Conservation (phyloP, 2,888 invertebrate genomes). For the Unio delphinus region DNA sequence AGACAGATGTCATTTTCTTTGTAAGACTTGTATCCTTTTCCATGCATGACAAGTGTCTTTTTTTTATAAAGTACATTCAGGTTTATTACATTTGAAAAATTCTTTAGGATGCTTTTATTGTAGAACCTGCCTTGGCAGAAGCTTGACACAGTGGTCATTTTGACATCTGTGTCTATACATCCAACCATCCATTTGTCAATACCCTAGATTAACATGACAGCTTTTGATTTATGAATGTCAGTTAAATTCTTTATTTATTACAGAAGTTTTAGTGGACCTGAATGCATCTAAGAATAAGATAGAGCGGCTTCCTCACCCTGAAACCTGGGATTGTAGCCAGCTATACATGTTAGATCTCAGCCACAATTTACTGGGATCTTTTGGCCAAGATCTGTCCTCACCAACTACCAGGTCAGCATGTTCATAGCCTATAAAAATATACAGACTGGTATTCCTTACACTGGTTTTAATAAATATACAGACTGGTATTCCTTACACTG, state of each 20-base stretch:
- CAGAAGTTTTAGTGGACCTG: conserved; percentile 50
- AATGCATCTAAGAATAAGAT: conserved; percentile 56
- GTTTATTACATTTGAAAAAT: too few species aligned
- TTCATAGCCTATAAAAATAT: background rate
- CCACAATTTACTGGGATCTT: conserved; percentile 46
- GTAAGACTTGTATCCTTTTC: too few species aligned
- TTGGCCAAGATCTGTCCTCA: conserved; percentile 4
- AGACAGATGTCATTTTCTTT: too few species aligned
- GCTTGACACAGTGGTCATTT: too few species aligned
- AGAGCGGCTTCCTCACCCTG: conserved; percentile 37
- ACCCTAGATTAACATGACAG: too few species aligned
- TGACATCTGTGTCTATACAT: too few species aligned
- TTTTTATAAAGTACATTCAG: too few species aligned
- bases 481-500: background rate
- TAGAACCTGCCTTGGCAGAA: too few species aligned
- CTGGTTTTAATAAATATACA: background rate
- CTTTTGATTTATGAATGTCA: too few species aligned
- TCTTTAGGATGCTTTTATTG: too few species aligned
- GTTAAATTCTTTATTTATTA: conserved; percentile 1
- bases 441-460: background rate
- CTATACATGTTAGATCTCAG: conserved; percentile 50
- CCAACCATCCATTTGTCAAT: too few species aligned
- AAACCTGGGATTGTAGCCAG: conserved; percentile 52
- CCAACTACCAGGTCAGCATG: conserved; percentile 4
- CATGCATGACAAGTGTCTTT: too few species aligned